Base-by-base conservation (phyloP, 2,888 invertebrate genomes). In the Cerastis rubricosa region DNA sequence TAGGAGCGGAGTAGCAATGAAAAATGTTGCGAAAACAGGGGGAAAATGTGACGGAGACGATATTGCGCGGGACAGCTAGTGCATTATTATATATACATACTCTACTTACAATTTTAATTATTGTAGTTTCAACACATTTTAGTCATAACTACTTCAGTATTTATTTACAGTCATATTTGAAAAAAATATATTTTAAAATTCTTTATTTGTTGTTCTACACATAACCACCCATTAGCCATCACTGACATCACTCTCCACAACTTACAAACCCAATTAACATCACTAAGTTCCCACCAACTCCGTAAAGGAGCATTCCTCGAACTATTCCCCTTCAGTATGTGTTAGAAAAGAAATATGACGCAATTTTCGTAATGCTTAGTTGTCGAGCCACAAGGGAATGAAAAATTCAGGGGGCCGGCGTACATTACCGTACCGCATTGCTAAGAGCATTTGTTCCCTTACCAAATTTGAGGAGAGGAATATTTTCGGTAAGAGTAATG, bases 341-440 rank as follows among this genome's bases (percentile, higher is more conserved):
- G 95, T 93, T 93, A 89, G 94, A 93, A 94, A 95, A 96, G 95
- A 96, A 96, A 96, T 96, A 96, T 96, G 96, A 96, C 94, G 96
- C 96, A 96, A 96, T 96, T 96, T 96, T 93, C 94, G 95, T 96
- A 96, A 96, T 96, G 96, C 94, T 95, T 94, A 95, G 95, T 96
- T 95, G 96, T 95, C 95, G 94, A 93, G 95, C 94, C 95, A 95
- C 96, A 93, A 94, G 96, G 96, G 96, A 96, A 96, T 96, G 96
- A 96, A 96, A 96, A 96, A 96, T 96, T 96, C 95, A 96, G 93
- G 95, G 95, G 95, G 95, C 95, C 90, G 93, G 91, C 94, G 94
- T 91, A 94, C 95, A 95, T 96, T 95, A 94, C 94, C 89, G 92
- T 90, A 93, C 92, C 95, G 93, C 95, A 95, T 96, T 94, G 94